A percentile compares a stretch with the other conserved stretches of the same genome.
Conservation (phyloP, 2,797 vertebrate species). For the Lagocephalus sceleratus region DNA sequence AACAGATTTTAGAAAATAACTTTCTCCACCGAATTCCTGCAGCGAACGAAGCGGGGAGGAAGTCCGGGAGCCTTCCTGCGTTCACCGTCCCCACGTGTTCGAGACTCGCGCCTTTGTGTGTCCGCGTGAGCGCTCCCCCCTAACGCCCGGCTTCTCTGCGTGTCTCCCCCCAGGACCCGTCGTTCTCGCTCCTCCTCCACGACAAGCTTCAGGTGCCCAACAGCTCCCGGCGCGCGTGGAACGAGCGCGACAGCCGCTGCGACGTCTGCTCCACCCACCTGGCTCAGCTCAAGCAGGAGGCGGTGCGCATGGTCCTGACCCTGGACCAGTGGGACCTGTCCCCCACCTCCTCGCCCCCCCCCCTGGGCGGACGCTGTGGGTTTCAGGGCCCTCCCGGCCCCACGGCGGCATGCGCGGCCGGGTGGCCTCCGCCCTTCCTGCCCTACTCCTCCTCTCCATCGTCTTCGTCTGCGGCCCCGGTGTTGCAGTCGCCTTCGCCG, state of each 20-base stretch:
- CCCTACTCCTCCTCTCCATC: slow-evolving; percentile 59
- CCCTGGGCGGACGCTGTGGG: slow-evolving; percentile 55
- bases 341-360: slow-evolving; percentile 83
- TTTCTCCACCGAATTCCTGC: no score
- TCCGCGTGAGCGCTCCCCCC: background rate
- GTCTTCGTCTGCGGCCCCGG: slow-evolving; percentile 36
- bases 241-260: slow-evolving; percentile 91
- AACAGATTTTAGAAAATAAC: no score
- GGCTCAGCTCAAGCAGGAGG: slow-evolving; percentile 95
- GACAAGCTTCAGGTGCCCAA: slow-evolving; percentile 95
- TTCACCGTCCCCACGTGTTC: background rate
- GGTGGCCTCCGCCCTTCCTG: slow-evolving; percentile 59
- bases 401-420: slow-evolving; percentile 40
- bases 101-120: slow-evolving; percentile 16
- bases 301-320: slow-evolving; percentile 91
- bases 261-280: slow-evolving; percentile 93
- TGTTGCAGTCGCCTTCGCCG: slow-evolving; percentile 44
- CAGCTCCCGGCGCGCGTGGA: slow-evolving; percentile 91
- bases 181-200: slow-evolving; percentile 88
- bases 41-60: no score
- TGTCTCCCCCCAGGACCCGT: slow-evolving; percentile 81
- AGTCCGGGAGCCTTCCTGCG: background rate
- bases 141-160: slow-evolving; percentile 30
- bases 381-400: slow-evolving; percentile 41
- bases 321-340: slow-evolving; percentile 87